These are phyloP conservation scores for Chymomyza amoena DNA, from an alignment of 2,888 invertebrate genomes.

Conservation along the genomic window DNA sequence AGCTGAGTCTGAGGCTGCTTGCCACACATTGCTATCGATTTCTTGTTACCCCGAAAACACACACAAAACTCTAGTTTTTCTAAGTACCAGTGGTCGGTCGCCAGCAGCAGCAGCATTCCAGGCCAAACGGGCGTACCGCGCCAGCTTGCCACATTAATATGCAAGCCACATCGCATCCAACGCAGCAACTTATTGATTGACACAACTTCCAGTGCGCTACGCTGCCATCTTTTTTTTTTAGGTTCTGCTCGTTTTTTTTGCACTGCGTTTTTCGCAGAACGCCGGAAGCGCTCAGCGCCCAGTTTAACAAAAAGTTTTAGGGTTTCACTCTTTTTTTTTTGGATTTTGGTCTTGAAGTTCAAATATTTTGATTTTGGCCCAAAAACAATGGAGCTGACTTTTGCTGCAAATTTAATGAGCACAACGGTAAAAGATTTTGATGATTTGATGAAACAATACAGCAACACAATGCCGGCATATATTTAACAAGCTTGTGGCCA, in stretches of 20 bases:
- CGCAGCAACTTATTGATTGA: conserved; percentile 75
- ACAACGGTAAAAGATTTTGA: conserved; percentile 60
- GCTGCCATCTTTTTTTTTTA: conserved; percentile 37
- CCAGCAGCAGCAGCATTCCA: neutral
- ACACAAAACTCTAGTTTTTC: neutral
- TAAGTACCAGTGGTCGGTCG: neutral
- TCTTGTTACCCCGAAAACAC: conserved; percentile 1
- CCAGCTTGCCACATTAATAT: conserved; percentile 62
- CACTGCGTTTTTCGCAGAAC: conserved; percentile 62
- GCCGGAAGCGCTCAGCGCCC: conserved; percentile 51
- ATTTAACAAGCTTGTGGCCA: conserved; percentile 57
- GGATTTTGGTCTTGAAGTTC: neutral
- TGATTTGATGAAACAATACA: conserved; percentile 69
- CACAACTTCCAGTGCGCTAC: conserved; percentile 69
- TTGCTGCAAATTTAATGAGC: conserved; percentile 70
- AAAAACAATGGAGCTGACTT: conserved; percentile 34
- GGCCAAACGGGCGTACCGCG: neutral
- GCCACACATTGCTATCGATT: conserved; percentile 4
- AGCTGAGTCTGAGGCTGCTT: neutral
- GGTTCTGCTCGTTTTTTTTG: neutral
- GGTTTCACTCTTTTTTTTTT: neutral
- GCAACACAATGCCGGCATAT: conserved; percentile 33
- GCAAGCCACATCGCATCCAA: conserved; percentile 66
- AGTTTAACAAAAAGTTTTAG: neutral
- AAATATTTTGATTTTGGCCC: conserved; percentile 36